A percentile compares a stretch with the other conserved stretches of the same genome.
These are phyloP conservation scores for Pterocles burchelli DNA, from an alignment of 2,113 vertebrate genomes.

Conservation along the genomic window DNA sequence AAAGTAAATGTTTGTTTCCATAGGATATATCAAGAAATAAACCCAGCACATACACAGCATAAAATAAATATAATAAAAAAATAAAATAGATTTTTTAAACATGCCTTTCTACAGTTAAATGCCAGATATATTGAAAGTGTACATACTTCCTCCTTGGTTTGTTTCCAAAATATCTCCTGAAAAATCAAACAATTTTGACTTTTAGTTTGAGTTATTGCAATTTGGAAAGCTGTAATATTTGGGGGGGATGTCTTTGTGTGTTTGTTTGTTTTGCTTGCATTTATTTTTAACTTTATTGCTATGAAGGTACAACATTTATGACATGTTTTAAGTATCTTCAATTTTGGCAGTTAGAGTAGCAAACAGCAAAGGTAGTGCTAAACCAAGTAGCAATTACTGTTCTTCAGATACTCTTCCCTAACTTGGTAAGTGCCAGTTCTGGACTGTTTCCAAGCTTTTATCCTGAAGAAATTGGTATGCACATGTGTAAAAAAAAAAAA, in stretches of 20 bases:
- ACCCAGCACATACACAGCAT: accelerated
- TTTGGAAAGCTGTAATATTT: neutral
- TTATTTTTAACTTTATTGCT: neutral
- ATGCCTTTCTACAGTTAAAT: neutral
- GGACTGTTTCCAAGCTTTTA: neutral
- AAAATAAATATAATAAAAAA: neutral
- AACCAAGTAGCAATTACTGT: neutral
- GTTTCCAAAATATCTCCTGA: neutral
- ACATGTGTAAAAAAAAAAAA: neutral
- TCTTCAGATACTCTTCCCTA: neutral
- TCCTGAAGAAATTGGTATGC: neutral
- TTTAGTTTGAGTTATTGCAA: neutral
- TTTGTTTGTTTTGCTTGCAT: neutral
- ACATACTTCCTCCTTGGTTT: neutral
- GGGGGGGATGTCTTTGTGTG: accelerated
- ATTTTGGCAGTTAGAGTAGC: neutral
- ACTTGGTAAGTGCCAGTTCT: neutral
- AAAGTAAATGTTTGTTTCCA: neutral
- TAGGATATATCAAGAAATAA: neutral
- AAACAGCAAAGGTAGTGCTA: neutral
- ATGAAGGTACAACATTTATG: neutral
- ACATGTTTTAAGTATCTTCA: neutral
- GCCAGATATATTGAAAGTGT: neutral
- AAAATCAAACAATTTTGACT: neutral
- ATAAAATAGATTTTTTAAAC: neutral